These are phyloP conservation scores for Phainopepla nitens DNA, from an alignment of 2,113 vertebrate species.

Conservation along the genomic window DNA sequence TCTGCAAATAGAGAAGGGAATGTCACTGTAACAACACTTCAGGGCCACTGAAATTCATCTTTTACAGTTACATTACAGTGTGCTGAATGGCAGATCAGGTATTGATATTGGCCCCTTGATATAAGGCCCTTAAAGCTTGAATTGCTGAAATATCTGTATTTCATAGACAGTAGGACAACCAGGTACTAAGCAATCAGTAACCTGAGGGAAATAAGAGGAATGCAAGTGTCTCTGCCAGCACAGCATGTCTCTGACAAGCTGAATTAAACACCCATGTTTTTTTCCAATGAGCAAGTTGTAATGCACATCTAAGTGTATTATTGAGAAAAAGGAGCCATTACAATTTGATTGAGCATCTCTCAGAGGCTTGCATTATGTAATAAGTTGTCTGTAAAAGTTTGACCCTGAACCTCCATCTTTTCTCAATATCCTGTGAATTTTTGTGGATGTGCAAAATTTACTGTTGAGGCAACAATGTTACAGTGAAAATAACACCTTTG, in stretches of 20 bases:
- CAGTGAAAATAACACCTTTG: neutral
- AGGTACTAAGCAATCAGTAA: neutral
- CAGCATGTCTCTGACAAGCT: neutral
- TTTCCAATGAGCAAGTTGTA: neutral
- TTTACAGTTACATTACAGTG: neutral
- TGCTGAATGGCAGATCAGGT: conserved; percentile 18
- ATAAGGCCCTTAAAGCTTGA: neutral
- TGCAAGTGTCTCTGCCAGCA: neutral
- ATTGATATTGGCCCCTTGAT: neutral
- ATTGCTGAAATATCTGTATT: neutral
- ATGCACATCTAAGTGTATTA: neutral
- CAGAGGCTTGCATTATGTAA: neutral
- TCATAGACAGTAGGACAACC: neutral
- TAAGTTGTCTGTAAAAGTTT: neutral
- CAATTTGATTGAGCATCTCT: neutral
- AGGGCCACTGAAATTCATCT: neutral
- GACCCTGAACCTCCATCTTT: neutral
- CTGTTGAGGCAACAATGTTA: neutral
- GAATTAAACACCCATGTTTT: neutral
- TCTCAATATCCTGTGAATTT: neutral
- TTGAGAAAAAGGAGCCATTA: neutral
- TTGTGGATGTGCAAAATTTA: neutral
- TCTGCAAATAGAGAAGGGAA: neutral
- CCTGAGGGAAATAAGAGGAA: neutral
- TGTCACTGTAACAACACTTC: neutral